phyloP scores from a whole-genome alignment of 2,797 vertebrate species.

The Pogonophryne albipinna region DNA sequence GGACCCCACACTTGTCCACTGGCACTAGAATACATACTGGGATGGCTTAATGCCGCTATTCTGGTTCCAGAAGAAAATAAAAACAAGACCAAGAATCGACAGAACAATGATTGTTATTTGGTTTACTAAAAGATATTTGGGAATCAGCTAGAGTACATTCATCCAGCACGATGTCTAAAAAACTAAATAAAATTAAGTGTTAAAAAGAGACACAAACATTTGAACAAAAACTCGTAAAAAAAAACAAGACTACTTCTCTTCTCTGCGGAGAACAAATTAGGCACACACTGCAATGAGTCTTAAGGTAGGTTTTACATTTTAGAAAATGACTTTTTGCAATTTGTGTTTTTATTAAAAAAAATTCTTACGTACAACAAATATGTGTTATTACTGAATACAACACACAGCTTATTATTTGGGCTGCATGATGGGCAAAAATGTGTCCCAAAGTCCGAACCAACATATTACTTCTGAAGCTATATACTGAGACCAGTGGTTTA shows the following conservation, averaged over 20 bases:
- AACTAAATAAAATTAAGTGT: constrained; percentile 14
- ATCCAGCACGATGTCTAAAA: constrained; percentile 11
- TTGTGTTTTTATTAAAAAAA: background rate
- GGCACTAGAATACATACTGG: background rate
- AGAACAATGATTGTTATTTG: constrained; percentile 6
- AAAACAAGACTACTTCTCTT: background rate
- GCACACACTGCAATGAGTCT: constrained; percentile 1
- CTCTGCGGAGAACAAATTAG: background rate
- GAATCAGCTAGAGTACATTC: constrained; percentile 44
- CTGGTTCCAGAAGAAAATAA: background rate
- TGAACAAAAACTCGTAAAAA: constrained; percentile 3
- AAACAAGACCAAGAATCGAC: background rate
- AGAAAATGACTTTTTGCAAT: background rate
- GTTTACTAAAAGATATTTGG: constrained; percentile 43
- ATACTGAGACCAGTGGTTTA: background rate
- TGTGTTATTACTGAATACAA: background rate
- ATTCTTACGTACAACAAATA: too few relatives aligned
- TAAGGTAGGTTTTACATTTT: background rate
- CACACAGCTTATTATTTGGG: background rate
- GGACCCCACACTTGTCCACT: background rate
- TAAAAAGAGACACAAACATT: constrained; percentile 24
- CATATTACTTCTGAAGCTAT: background rate
- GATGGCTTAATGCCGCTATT: background rate
- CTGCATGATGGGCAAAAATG: background rate
- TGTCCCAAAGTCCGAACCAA: background rate